phyloP scores from a whole-genome alignment of 2,113 vertebrate species.

The Lampris incognitus region DNA sequence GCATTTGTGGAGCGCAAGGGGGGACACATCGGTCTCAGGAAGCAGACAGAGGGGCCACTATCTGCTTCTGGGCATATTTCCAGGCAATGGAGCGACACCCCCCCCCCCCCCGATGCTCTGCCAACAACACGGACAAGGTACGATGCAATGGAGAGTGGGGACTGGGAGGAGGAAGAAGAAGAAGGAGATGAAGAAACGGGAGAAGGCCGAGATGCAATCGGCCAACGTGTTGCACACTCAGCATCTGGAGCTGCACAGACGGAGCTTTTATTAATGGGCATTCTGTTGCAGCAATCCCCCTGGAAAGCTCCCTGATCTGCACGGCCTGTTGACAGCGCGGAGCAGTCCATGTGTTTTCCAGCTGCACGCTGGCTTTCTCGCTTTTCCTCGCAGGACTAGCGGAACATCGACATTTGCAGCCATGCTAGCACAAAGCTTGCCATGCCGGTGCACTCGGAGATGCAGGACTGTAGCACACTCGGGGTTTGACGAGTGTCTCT shows the following conservation, averaged over 20 bases:
- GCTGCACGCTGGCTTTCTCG: conserved; percentile 8
- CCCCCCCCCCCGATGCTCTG: conserved; percentile 4
- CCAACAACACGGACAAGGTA: conserved; percentile 43
- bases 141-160: conserved; percentile 27
- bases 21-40: conserved; percentile 16
- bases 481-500: not conserved
- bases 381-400: conserved; percentile 17
- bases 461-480: not conserved
- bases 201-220: conserved; percentile 45
- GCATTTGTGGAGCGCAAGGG: not conserved
- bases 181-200: conserved; percentile 49
- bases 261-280: conserved; percentile 32
- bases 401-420: not conserved
- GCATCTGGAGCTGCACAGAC: conserved; percentile 48
- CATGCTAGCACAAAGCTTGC: conserved; percentile 5
- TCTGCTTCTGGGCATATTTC: conserved; percentile 34
- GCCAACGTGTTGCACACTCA: conserved; percentile 30
- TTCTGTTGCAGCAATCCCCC: conserved; percentile 54
- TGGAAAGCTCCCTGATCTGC: conserved; percentile 42
- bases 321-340: conserved; percentile 18
- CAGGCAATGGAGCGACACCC: conserved; percentile 26
- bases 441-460: not conserved
- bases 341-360: conserved; percentile 25
- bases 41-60: conserved; percentile 15
- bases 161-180: not conserved